Evolutionary conservation across 2,888 invertebrate genomes (phyloP).

Genomic region (Ceramica pisi): DNA sequence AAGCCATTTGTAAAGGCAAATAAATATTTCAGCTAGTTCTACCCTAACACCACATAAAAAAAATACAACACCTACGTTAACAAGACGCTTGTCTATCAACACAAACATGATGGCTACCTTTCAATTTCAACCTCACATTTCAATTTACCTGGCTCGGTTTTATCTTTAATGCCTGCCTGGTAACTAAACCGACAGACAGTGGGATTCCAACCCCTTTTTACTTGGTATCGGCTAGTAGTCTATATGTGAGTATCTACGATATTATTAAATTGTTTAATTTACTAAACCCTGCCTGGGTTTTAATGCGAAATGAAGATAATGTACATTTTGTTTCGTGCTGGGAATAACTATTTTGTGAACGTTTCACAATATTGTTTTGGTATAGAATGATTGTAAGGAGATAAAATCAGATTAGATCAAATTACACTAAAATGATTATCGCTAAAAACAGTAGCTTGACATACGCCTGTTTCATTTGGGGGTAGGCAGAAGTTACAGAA

Average conservation of each 20-base stretch:
- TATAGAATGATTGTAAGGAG: too few relatives aligned
- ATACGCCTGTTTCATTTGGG: too few relatives aligned
- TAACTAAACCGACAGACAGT: constrained; percentile 78
- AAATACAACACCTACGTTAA: constrained; percentile 5
- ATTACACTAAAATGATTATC: too few relatives aligned
- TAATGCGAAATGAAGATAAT: constrained; percentile 2
- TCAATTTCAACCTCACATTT: constrained; percentile 68
- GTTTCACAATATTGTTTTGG: too few relatives aligned
- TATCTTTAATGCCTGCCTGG: constrained; percentile 74
- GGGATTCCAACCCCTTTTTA: constrained; percentile 71
- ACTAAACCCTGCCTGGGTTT: constrained; percentile 8
- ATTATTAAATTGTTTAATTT: constrained; percentile 59
- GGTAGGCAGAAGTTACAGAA: too few relatives aligned
- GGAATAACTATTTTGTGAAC: constrained; percentile 27
- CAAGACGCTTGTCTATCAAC: constrained; percentile 44
- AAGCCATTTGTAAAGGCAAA: too few relatives aligned
- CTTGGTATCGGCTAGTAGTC: constrained; percentile 64
- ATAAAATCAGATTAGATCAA: too few relatives aligned
- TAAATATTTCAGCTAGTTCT: too few relatives aligned
- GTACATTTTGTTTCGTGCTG: constrained; percentile 8
- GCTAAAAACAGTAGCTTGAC: too few relatives aligned
- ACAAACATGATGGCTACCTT: constrained; percentile 69
- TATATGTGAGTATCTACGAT: constrained; percentile 34
- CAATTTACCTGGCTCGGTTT: constrained; percentile 73
- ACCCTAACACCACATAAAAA: not conserved